Evolutionary conservation across 2,797 vertebrate species (phyloP).

Genomic region (Sebastes kiyomatsui): DNA sequence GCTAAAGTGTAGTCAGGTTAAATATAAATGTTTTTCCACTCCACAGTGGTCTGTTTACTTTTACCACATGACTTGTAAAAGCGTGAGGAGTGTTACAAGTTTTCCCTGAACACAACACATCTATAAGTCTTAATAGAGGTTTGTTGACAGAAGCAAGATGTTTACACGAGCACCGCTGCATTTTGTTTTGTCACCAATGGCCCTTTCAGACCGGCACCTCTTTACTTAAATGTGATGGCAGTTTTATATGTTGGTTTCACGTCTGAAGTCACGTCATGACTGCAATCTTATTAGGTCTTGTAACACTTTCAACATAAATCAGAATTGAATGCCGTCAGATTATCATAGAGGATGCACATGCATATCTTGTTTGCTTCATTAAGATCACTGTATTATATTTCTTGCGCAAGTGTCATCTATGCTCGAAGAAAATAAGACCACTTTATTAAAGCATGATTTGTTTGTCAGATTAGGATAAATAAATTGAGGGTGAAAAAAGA

Average conservation of each 20-base stretch:
- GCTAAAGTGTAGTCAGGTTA: not conserved
- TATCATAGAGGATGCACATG: not conserved
- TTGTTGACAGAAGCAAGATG: not conserved
- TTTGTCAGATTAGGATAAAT: not conserved
- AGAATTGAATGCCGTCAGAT: not conserved
- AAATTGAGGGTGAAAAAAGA: not conserved
- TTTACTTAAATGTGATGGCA: not conserved
- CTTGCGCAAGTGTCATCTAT: too few species aligned
- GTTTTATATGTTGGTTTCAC: not conserved
- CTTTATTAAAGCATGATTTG: not conserved
- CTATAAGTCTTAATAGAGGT: not conserved
- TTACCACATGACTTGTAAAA: not conserved
- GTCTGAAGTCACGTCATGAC: not conserved
- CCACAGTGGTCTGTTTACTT: not conserved
- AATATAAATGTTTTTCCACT: constrained; percentile 9
- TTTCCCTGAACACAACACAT: not conserved
- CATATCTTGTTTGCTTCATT: too few species aligned
- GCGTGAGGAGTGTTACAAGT: not conserved
- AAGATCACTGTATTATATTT: too few species aligned
- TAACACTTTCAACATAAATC: not conserved
- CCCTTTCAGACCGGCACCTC: not conserved
- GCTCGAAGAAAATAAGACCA: not conserved
- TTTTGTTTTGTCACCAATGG: not conserved
- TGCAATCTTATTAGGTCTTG: not conserved
- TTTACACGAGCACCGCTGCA: not conserved